Base-by-base conservation (phyloP, 2,888 invertebrate species). In the Paralinhomoeus sp. region DNA sequence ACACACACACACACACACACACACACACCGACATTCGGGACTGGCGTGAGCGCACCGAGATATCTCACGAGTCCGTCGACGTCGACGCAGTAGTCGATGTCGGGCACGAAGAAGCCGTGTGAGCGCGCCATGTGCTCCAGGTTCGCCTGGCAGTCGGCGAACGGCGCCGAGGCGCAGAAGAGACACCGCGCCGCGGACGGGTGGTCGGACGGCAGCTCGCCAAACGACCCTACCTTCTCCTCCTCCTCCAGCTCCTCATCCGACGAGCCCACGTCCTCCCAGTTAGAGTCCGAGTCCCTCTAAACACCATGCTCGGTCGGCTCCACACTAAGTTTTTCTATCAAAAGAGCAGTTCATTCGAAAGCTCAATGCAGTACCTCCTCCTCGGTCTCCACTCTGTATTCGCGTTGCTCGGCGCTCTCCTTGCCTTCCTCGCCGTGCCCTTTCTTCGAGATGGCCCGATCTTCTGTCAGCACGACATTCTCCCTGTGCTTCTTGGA, bases 31-130 rank as follows among this genome's bases (percentile, higher is more conserved):
- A n/a, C n/a, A n/a, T n/a, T n/a, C n/a, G n/a, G n/a, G n/a, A n/a
- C n/a, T n/a, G n/a, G n/a, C n/a, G n/a, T n/a, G n/a, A n/a, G n/a
- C n/a, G 42, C 51, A 66, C 71, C 71, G 48, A 97, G 71, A 67
- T 89, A 89, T 42, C 73, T 69, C 5, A 97, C 67, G 3, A 97
- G 68, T 1, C 83, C 85, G 62, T 77, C 76, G 15, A 89, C 64
- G 65, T 93, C 79, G 21, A 69, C 66, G 58, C 89, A 78, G 64
- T 75, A 93, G 57, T 93, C 87, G 24, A 78, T 69, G 66, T 97
- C 91, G 1, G 93, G 91, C 54, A 97, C 74, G 61, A 87, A 89
- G 68, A 97, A 97, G 22, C 85, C 82, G 71, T 97, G 97, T 12
- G 67, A 71, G 40, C 72, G 63, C 0, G 78, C 79, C 93, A 97